These are phyloP conservation scores for Chrysaora quinquecirrha DNA, from an alignment of 30 jellyfish, hydroid and myxozoan species.

Conservation along the genomic window DNA sequence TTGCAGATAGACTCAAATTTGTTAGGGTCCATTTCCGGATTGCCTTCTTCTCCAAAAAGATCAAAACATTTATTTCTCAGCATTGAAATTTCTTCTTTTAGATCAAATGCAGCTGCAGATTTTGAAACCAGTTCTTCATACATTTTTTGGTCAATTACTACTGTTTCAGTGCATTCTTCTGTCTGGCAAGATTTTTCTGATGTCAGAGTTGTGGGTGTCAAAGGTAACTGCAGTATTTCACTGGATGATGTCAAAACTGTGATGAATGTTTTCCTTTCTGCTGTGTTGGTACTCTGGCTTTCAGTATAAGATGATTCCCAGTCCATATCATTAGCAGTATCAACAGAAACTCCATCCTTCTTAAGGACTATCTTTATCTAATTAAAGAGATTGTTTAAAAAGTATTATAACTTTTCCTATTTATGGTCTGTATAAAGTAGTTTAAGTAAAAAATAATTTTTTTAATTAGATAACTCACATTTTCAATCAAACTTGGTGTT, in stretches of 20 bases:
- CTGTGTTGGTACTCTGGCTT: not conserved
- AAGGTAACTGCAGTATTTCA: no score
- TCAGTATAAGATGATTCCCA: not conserved
- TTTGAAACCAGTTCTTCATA: not conserved
- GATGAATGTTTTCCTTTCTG: not conserved
- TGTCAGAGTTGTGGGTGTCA: no score
- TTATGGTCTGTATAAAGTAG: no score
- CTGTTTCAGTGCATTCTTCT: not conserved
- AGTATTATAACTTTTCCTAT: no score
- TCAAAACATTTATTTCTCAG: not conserved
- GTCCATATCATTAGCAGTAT: not conserved
- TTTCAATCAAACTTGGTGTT: no score
- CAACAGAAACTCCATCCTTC: not conserved
- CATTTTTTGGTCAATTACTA: not conserved
- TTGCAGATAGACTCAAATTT: constrained; percentile 16
- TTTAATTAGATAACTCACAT: no score
- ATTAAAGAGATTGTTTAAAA: no score
- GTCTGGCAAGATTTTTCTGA: not conserved
- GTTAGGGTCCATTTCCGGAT: constrained; percentile 35
- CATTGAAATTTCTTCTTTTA: not conserved
- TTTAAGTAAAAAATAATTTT: no score
- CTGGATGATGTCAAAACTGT: not conserved
- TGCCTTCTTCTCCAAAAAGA: not conserved
- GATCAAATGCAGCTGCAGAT: not conserved
- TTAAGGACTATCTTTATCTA: not conserved